A percentile compares a stretch with the other conserved stretches of the same genome.
These are phyloP conservation scores for Aricia agestis DNA, from an alignment of 1,140 invertebrate genomes.

Conservation along the genomic window DNA sequence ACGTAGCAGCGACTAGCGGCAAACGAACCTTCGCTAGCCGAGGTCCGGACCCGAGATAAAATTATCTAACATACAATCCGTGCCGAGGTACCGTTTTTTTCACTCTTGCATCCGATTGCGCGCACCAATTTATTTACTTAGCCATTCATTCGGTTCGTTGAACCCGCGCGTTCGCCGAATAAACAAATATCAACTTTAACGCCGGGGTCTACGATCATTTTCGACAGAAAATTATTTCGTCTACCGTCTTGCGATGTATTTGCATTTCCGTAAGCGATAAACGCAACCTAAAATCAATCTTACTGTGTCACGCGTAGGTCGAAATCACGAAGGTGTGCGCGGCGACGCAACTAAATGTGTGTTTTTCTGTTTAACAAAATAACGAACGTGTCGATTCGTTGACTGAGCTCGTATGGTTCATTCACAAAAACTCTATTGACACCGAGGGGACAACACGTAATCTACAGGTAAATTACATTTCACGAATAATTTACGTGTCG, in stretches of 20 bases:
- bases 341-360: background rate
- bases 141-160: constrained; percentile 51
- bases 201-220: constrained; percentile 17
- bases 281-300: constrained; percentile 1
- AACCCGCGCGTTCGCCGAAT: constrained; percentile 32
- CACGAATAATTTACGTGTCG: background rate
- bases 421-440: constrained; percentile 51
- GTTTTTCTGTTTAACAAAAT: constrained; percentile 27
- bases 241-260: constrained; percentile 25
- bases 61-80: constrained; percentile 45
- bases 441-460: constrained; percentile 25
- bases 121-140: constrained; percentile 66
- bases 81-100: constrained; percentile 50
- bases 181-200: constrained; percentile 25
- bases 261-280: constrained; percentile 8
- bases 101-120: constrained; percentile 45
- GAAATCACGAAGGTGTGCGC: background rate
- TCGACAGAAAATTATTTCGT: constrained; percentile 19
- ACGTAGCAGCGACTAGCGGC: background rate
- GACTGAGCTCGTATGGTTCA: constrained; percentile 39
- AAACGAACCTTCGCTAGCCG: constrained; percentile 18
- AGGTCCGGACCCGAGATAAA: constrained; percentile 28
- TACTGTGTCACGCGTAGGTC: background rate
- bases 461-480: background rate
- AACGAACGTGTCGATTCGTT: constrained; percentile 46